A percentile compares a stretch with the other conserved stretches of the same genome.
Conservation (phyloP, 2,888 invertebrate species). For the Plebejus melissa region DNA sequence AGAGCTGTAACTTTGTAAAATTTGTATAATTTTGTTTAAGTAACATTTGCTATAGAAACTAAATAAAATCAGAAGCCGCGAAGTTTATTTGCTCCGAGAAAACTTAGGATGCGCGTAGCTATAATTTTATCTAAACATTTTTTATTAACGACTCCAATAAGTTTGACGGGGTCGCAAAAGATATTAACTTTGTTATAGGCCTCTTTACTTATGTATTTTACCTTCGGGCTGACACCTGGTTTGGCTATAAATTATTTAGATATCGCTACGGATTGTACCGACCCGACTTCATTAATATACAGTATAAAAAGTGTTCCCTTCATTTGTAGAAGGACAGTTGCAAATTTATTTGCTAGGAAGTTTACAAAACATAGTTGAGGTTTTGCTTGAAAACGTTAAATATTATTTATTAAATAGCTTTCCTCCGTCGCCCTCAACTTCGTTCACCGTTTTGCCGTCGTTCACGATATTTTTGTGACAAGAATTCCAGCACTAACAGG, state of each 20-base stretch:
- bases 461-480: not conserved
- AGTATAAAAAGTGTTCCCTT: constrained; percentile 57
- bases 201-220: constrained; percentile 53
- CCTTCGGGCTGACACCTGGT: constrained; percentile 62
- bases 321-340: constrained; percentile 42
- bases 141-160: constrained; percentile 25
- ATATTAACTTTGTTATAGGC: constrained; percentile 28
- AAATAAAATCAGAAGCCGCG: not conserved
- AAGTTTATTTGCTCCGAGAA: not conserved
- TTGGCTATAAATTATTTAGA: constrained; percentile 69
- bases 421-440: constrained; percentile 11
- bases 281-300: constrained; percentile 64
- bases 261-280: constrained; percentile 63
- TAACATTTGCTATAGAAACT: not conserved
- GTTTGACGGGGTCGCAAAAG: constrained; percentile 23
- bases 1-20: not conserved
- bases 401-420: constrained; percentile 32
- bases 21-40: not conserved
- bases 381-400: constrained; percentile 35
- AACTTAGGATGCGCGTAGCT: not conserved
- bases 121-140: constrained; percentile 7
- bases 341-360: constrained; percentile 46
- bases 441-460: not conserved
- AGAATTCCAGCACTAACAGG: not conserved
- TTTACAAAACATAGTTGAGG: constrained; percentile 38